Percentiles rank a stretch among this genome's conserved stretches.
Evolutionary conservation across 1,140 invertebrate genomes (phyloP).

Genomic region (Mactra quadrangularis): DNA sequence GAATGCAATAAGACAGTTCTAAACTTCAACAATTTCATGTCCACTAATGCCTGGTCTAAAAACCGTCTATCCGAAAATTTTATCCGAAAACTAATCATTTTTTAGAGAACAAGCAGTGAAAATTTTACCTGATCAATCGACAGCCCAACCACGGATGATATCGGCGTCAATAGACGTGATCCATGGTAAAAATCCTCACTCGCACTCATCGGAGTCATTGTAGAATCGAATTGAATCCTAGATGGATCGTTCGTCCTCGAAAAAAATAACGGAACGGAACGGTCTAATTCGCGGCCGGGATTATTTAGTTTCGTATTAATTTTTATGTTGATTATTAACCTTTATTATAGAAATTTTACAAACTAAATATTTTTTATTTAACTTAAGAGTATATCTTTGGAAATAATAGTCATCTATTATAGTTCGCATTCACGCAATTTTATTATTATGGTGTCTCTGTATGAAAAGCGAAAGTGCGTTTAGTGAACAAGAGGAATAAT

Average conservation of each 20-base stretch:
- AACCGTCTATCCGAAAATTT: background rate
- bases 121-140: slow-evolving; percentile 55
- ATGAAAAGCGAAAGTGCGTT: slow-evolving; percentile 22
- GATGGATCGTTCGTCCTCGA: background rate
- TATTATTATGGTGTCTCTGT: background rate
- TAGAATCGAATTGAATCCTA: background rate
- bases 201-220: slow-evolving; percentile 42
- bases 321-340: too few species aligned
- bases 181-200: slow-evolving; percentile 52
- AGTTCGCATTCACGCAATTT: too few species aligned
- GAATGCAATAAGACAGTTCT: too few species aligned
- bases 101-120: background rate
- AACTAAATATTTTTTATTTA: too few species aligned
- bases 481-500: background rate
- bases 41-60: too few species aligned
- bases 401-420: too few species aligned
- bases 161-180: slow-evolving; percentile 45
- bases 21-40: too few species aligned
- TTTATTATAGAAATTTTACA: too few species aligned
- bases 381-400: too few species aligned
- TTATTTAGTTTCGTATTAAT: too few species aligned
- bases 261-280: too few species aligned
- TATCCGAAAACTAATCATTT: background rate
- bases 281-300: too few species aligned
- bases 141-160: background rate